Conservation (phyloP, 2,113 vertebrate species). For the Piaya cayana region DNA sequence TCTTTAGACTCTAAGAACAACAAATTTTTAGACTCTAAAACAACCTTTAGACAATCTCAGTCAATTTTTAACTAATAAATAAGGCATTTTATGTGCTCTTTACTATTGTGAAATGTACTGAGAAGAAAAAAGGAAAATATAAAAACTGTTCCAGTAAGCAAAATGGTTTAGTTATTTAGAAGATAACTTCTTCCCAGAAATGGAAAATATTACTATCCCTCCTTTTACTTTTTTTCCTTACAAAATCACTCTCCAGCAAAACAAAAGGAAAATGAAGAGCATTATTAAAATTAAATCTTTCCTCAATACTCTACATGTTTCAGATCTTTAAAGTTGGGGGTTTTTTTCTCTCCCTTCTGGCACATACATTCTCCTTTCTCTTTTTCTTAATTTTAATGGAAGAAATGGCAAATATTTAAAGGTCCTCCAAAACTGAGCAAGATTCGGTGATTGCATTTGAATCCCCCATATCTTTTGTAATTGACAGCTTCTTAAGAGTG, state of each 20-base stretch:
- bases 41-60: neutral
- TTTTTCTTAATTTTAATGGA: neutral
- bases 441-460: neutral
- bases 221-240: neutral
- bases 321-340: neutral
- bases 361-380: neutral
- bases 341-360: neutral
- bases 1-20: slow-evolving; percentile 21
- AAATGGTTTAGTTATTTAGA: neutral
- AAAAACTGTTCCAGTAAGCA: neutral
- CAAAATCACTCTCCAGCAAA: neutral
- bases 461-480: neutral
- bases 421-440: neutral
- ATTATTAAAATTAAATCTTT: neutral
- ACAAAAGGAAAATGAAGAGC: neutral
- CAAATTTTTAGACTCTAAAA: neutral
- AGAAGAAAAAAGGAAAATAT: neutral
- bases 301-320: neutral
- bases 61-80: slow-evolving; percentile 25
- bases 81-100: neutral
- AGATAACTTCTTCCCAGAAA: neutral
- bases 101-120: neutral
- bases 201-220: neutral
- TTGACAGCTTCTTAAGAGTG: neutral
- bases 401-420: neutral